Percentiles rank a stretch among this genome's conserved stretches.
Conservation (phyloP, 1,140 invertebrate genomes). For the Calosoma granatense region DNA sequence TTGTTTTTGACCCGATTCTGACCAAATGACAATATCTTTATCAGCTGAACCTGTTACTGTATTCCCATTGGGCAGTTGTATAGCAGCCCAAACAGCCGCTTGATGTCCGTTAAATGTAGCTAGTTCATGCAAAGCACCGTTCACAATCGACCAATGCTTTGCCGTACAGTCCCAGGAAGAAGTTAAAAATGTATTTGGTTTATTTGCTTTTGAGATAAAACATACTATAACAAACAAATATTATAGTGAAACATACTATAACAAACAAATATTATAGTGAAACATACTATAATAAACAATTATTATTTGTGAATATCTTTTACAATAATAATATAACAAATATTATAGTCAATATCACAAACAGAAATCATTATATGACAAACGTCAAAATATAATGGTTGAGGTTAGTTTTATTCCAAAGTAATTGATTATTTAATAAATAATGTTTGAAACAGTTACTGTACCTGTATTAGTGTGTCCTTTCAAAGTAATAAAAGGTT, state of each 20-base stretch:
- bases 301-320: no score
- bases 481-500: conserved; percentile 54
- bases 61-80: conserved; percentile 45
- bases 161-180: conserved; percentile 89
- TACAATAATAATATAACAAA: no score
- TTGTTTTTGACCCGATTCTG: conserved; percentile 42
- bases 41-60: conserved; percentile 86
- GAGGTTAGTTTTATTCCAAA: no score
- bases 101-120: conserved; percentile 64
- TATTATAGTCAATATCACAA: no score
- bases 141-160: conserved; percentile 61
- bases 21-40: conserved; percentile 80
- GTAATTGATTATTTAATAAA: no score
- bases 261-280: conserved; percentile 15
- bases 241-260: conserved; percentile 11
- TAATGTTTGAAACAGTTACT: no score
- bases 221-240: conserved; percentile 45
- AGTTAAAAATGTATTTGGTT: conserved; percentile 49
- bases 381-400: no score
- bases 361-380: no score
- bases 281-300: conserved; percentile 13
- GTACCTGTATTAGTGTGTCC: conserved; percentile 70
- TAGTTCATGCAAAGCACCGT: conserved; percentile 30
- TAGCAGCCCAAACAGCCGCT: conserved; percentile 82
- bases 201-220: conserved; percentile 45